Conservation (phyloP, 2,797 vertebrate species). For the Sebastes wilsoni region DNA sequence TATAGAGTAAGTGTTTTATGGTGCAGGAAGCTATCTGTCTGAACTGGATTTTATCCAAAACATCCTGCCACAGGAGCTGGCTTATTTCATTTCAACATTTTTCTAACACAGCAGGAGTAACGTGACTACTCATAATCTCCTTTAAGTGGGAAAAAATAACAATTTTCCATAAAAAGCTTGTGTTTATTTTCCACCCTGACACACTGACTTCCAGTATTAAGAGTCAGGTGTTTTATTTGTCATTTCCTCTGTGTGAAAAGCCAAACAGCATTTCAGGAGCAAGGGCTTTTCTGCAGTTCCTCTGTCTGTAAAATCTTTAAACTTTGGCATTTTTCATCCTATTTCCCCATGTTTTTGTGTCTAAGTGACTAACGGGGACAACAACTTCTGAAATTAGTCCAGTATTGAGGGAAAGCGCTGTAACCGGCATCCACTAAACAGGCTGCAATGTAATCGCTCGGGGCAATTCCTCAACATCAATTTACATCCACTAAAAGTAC, state of each 20-base stretch:
- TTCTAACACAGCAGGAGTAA: not conserved
- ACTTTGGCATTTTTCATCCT: not conserved
- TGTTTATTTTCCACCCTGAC: constrained; percentile 16
- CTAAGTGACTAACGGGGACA: not conserved
- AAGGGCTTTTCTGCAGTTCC: not conserved
- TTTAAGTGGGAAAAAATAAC: not conserved
- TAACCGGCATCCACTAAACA: no score
- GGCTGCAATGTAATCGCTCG: no score
- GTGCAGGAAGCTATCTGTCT: not conserved
- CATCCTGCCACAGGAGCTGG: not conserved
- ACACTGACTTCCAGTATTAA: not conserved
- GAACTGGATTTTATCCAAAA: not conserved
- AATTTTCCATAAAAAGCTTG: not conserved
- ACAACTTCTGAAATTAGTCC: not conserved
- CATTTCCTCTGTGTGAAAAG: constrained; percentile 17
- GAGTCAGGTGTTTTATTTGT: not conserved
- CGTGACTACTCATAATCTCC: not conserved
- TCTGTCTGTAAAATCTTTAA: not conserved
- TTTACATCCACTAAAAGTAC: no score
- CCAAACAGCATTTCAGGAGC: not conserved
- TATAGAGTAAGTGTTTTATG: not conserved
- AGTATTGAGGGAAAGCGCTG: no score
- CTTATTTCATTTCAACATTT: not conserved
- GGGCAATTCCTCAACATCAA: not conserved
- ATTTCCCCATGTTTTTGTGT: not conserved